These are phyloP conservation scores for Miltochrista miniata DNA, from an alignment of 2,888 invertebrate species.

Conservation along the genomic window DNA sequence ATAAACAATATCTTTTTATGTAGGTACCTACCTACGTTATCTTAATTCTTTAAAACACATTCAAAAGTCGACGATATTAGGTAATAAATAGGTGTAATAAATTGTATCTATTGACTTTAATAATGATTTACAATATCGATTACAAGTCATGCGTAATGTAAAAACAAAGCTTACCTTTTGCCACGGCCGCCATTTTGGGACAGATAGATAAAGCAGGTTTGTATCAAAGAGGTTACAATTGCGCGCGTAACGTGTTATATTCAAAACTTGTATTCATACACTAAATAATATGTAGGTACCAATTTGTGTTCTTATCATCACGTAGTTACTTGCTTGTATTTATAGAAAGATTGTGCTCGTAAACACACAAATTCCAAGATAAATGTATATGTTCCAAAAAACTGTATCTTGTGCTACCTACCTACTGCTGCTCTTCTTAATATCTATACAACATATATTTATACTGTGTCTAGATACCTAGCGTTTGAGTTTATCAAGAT, in stretches of 20 bases:
- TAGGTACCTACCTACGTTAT: neutral
- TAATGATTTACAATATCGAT: neutral
- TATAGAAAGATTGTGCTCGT: slow-evolving; percentile 19
- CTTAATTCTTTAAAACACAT: too few relatives aligned
- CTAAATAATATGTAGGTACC: slow-evolving; percentile 14
- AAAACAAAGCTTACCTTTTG: slow-evolving; percentile 45
- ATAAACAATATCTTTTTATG: neutral
- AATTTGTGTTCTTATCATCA: slow-evolving; percentile 33
- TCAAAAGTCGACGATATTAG: too few relatives aligned
- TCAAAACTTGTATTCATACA: slow-evolving; percentile 22
- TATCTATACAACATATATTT: too few relatives aligned
- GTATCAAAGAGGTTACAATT: neutral
- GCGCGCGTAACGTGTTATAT: slow-evolving; percentile 37
- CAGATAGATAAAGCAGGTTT: neutral
- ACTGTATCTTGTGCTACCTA: neutral
- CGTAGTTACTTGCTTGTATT: slow-evolving; percentile 17
- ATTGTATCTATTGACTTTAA: neutral
- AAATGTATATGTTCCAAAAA: slow-evolving; percentile 1
- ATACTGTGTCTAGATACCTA: too few relatives aligned
- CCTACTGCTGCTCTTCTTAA: neutral
- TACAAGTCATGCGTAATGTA: neutral
- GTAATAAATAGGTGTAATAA: too few relatives aligned
- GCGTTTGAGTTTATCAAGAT: neutral
- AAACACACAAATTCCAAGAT: slow-evolving; percentile 17
- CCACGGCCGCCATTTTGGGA: slow-evolving; percentile 36